These are phyloP conservation scores for Nebria brevicollis DNA, from an alignment of 2,888 invertebrate species.

Conservation along the genomic window DNA sequence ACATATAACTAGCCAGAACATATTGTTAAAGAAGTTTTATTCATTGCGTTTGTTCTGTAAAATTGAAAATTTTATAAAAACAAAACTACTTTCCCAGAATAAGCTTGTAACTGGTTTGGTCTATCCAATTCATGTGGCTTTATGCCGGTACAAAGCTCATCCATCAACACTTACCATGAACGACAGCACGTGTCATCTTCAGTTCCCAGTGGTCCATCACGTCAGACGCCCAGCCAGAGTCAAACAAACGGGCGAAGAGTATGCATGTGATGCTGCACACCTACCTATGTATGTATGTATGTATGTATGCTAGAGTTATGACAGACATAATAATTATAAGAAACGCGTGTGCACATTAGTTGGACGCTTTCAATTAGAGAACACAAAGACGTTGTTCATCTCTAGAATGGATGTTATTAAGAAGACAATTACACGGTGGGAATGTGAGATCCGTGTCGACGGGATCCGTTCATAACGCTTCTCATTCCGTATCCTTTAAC, in stretches of 20 bases:
- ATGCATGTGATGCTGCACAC: background rate
- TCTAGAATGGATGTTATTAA: slow-evolving; percentile 47
- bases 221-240: slow-evolving; percentile 6
- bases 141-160: background rate
- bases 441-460: slow-evolving; percentile 35
- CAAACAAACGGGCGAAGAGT: slow-evolving; percentile 21
- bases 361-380: slow-evolving; percentile 44
- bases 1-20: no score
- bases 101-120: slow-evolving; percentile 3
- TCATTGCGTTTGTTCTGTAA: background rate
- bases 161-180: slow-evolving; percentile 24
- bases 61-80: background rate
- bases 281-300: background rate
- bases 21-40: no score
- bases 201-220: slow-evolving; percentile 32
- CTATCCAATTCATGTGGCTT: slow-evolving; percentile 23
- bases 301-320: slow-evolving; percentile 20
- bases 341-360: slow-evolving; percentile 31
- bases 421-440: slow-evolving; percentile 47
- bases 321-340: slow-evolving; percentile 46
- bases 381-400: slow-evolving; percentile 47
- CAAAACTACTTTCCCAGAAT: background rate
- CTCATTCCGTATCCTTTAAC: background rate
- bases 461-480: slow-evolving; percentile 14
- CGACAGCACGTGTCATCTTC: slow-evolving; percentile 38